A percentile compares a stretch with the other conserved stretches of the same genome.
These are phyloP conservation scores for Gorsachius magnificus DNA, from an alignment of 2,797 vertebrate species.

Conservation along the genomic window DNA sequence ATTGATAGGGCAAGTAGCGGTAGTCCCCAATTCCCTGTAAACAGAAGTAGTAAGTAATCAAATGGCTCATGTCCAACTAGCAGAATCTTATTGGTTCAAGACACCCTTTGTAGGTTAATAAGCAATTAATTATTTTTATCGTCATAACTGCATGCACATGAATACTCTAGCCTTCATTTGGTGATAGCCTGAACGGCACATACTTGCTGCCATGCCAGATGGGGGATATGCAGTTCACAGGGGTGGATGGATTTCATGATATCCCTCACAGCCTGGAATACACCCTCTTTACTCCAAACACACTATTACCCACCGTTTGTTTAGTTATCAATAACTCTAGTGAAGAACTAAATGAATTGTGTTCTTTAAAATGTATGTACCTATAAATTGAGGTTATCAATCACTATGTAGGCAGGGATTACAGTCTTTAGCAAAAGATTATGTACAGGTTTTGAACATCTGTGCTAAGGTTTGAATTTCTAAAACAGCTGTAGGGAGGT, in stretches of 20 bases:
- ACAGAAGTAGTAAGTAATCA: neutral
- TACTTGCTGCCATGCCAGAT: neutral
- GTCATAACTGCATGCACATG: neutral
- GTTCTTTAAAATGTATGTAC: neutral
- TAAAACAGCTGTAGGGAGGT: neutral
- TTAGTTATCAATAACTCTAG: neutral
- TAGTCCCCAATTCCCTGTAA: neutral
- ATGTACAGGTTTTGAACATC: neutral
- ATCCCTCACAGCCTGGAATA: neutral
- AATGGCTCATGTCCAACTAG: neutral
- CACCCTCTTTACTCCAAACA: neutral
- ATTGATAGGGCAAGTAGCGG: neutral
- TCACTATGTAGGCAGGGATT: neutral
- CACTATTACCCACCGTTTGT: neutral
- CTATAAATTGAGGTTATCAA: neutral
- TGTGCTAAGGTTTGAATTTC: neutral
- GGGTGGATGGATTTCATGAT: neutral
- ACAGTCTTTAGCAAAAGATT: neutral
- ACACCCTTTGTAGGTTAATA: conserved; percentile 4
- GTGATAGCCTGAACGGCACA: neutral
- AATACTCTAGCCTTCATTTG: neutral
- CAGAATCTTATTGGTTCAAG: neutral
- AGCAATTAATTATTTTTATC: conserved; percentile 35
- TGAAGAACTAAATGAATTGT: neutral
- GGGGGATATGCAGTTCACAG: neutral